Conservation (phyloP, 2,113 vertebrate genomes). For the Turnix velox region DNA sequence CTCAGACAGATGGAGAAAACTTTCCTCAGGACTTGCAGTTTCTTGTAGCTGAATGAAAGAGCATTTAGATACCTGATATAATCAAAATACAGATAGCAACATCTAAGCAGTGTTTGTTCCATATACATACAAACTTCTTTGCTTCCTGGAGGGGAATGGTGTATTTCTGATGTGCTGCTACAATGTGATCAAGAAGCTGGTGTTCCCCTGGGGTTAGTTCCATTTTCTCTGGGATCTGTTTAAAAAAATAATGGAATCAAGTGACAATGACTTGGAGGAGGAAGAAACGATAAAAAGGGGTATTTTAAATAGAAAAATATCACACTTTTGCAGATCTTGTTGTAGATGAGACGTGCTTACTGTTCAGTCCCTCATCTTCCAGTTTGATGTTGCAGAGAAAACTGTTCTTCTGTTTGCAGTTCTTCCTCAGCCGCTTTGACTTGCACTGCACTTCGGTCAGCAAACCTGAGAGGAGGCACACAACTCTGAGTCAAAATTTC, state of each 20-base stretch:
- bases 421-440: conserved; percentile 90
- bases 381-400: conserved; percentile 66
- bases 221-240: conserved; percentile 54
- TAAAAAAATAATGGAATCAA: neutral
- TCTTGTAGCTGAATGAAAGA: conserved; percentile 77
- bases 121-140: conserved; percentile 77
- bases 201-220: conserved; percentile 82
- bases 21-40: conserved; percentile 75
- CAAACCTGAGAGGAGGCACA: conserved; percentile 73
- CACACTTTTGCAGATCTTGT: conserved; percentile 76
- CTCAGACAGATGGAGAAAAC: conserved; percentile 73
- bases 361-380: conserved; percentile 80
- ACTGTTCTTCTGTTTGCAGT: conserved; percentile 76
- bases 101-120: neutral
- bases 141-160: conserved; percentile 74
- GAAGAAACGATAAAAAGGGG: neutral
- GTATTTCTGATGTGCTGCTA: conserved; percentile 84
- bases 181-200: conserved; percentile 82
- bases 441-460: conserved; percentile 95
- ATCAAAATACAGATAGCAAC: neutral
- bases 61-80: neutral
- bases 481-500: neutral
- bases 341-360: conserved; percentile 83
- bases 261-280: neutral
- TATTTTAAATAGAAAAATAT: conserved; percentile 4